phyloP scores from a whole-genome alignment of 1,140 invertebrate species.

The Drosophila sturtevanti region DNA sequence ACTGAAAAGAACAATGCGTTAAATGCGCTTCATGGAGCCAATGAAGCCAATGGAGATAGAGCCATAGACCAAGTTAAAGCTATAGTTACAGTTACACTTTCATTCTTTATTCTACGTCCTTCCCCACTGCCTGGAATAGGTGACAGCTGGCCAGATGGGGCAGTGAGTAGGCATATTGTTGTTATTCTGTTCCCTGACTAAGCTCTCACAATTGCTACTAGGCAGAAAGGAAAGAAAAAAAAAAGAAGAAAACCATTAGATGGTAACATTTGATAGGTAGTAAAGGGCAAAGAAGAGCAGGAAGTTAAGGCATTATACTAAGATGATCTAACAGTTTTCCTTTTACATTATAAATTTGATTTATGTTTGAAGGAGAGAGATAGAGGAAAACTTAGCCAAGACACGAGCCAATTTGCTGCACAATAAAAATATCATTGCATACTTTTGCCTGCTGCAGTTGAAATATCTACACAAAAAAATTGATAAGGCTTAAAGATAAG shows the following conservation, averaged over 20 bases:
- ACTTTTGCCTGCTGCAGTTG: conserved; percentile 30
- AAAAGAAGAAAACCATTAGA: conserved; percentile 25
- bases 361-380: conserved; percentile 15
- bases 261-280: neutral
- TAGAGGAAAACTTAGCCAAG: conserved; percentile 16
- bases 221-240: conserved; percentile 18
- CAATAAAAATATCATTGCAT: conserved; percentile 36
- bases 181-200: conserved; percentile 45
- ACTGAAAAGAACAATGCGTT: conserved; percentile 72
- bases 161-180: conserved; percentile 75
- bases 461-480: neutral
- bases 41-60: conserved; percentile 31
- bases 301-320: neutral
- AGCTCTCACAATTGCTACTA: conserved; percentile 64
- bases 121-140: conserved; percentile 7
- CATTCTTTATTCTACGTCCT: neutral
- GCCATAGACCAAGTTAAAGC: conserved; percentile 3
- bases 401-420: conserved; percentile 21
- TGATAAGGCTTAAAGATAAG: no score
- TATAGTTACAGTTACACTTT: conserved; percentile 11
- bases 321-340: conserved; percentile 12
- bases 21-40: conserved; percentile 56
- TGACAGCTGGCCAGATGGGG: conserved; percentile 51
- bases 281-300: conserved; percentile 6
- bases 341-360: conserved; percentile 30